These are phyloP conservation scores for Scaptomyza cyrtandrae DNA, from an alignment of 2,888 invertebrate species.

Conservation along the genomic window DNA sequence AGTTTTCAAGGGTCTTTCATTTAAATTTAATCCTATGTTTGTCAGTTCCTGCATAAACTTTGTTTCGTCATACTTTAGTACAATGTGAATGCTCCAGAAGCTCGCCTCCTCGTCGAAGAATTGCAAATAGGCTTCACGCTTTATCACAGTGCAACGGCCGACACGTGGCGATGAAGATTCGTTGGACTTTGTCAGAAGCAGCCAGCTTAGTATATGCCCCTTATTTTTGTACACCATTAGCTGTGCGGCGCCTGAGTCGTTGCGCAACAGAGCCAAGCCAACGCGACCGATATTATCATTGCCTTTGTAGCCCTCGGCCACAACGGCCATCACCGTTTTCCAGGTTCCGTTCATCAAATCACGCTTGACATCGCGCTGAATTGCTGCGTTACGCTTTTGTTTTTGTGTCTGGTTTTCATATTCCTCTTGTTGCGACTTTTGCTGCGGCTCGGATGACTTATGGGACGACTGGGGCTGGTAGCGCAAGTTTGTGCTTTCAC, in stretches of 20 bases:
- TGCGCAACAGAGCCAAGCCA: conserved; percentile 85
- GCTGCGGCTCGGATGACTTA: conserved; percentile 1
- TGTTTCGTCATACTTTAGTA: conserved; percentile 43
- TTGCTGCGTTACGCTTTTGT: background rate
- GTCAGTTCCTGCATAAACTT: conserved; percentile 30
- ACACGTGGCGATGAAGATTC: conserved; percentile 18
- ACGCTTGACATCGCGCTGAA: background rate
- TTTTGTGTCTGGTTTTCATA: background rate
- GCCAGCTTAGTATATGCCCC: conserved; percentile 58
- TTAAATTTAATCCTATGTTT: conserved; percentile 26
- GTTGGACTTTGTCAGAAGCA: conserved; percentile 41
- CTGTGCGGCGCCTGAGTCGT: conserved; percentile 46
- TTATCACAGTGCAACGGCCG: conserved; percentile 32
- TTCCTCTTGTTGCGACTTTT: background rate
- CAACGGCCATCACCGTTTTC: conserved; percentile 51
- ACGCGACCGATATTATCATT: conserved; percentile 80
- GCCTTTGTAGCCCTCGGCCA: conserved; percentile 39
- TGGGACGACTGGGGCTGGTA: conserved; percentile 38
- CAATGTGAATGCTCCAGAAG: conserved; percentile 87
- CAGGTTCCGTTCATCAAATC: conserved; percentile 10
- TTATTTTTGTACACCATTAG: conserved; percentile 74
- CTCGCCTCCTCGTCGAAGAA: conserved; percentile 85
- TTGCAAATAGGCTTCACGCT: conserved; percentile 71
- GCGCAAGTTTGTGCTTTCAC: conserved; percentile 44
- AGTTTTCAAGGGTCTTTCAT: background rate